These are phyloP conservation scores for Bicyclus anynana DNA, from an alignment of 1,140 invertebrate species.

Conservation along the genomic window DNA sequence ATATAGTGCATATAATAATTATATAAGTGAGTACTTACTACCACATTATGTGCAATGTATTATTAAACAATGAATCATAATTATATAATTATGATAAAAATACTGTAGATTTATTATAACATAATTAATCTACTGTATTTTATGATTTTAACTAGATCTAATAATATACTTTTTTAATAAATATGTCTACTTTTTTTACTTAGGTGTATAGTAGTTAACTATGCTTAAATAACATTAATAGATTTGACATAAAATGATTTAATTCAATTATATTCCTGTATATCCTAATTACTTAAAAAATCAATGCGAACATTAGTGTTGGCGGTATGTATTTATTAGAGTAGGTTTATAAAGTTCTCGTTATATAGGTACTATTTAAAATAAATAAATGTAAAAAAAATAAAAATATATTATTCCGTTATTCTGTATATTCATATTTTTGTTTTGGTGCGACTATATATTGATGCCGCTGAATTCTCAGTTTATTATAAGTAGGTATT, in stretches of 20 bases:
- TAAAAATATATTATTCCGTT: no score
- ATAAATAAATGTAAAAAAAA: no score
- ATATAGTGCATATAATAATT: slow-evolving; percentile 32
- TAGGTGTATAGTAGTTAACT: slow-evolving; percentile 4
- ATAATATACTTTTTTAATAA: no score
- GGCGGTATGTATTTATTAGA: not conserved
- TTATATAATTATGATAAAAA: no score
- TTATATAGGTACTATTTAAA: no score
- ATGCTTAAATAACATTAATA: slow-evolving; percentile 5
- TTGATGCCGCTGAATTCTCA: slow-evolving; percentile 2
- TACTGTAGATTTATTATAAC: slow-evolving; percentile 24
- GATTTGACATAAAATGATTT: slow-evolving; percentile 1
- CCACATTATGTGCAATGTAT: slow-evolving; percentile 31
- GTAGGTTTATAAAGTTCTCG: no score
- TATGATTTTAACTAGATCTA: slow-evolving; percentile 15
- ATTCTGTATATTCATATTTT: no score
- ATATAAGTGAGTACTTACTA: slow-evolving; percentile 19
- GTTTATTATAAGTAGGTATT: not conserved
- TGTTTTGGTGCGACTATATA: no score
- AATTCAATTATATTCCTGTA: not conserved
- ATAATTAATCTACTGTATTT: slow-evolving; percentile 17
- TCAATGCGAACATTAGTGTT: slow-evolving; percentile 26
- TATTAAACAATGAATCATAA: no score
- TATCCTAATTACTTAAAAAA: not conserved
- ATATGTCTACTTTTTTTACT: no score